These are phyloP conservation scores for Aphaenogaster floridana DNA, from an alignment of 1,140 invertebrate genomes.

Conservation along the genomic window DNA sequence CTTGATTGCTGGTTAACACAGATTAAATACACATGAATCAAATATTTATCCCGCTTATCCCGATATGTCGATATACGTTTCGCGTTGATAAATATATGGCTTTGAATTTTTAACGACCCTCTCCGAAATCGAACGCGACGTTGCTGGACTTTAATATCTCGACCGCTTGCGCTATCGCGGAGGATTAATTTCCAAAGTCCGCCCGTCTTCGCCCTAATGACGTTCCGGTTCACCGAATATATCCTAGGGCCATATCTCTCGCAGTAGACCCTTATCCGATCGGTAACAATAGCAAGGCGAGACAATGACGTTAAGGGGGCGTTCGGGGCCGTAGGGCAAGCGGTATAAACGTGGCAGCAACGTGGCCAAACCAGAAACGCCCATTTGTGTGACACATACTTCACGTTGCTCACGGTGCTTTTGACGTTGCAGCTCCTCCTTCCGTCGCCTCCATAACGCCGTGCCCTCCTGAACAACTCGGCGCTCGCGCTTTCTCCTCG, in stretches of 20 bases:
- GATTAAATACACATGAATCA: not conserved
- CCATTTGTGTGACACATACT: constrained; percentile 80
- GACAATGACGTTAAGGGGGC: constrained; percentile 52
- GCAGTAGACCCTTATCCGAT: constrained; percentile 56
- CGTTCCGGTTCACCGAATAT: constrained; percentile 35
- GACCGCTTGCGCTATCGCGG: not conserved
- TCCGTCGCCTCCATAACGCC: constrained; percentile 79
- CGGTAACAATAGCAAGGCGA: constrained; percentile 36
- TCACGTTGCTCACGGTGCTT: constrained; percentile 84
- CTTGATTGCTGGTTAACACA: not conserved
- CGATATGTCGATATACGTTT: not conserved
- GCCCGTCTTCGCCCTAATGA: not conserved
- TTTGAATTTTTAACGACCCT: not conserved
- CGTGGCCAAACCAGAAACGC: constrained; percentile 52
- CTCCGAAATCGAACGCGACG: not conserved
- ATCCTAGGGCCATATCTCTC: constrained; percentile 13
- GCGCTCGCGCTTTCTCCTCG: constrained; percentile 79
- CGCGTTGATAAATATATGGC: not conserved
- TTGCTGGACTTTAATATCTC: not conserved
- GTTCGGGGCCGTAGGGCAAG: constrained; percentile 41
- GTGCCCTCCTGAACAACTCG: constrained; percentile 81
- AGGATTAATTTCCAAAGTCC: constrained; percentile 39
- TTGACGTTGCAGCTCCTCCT: constrained; percentile 83
- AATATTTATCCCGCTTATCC: not conserved
- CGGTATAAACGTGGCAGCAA: constrained; percentile 50